phyloP scores from a whole-genome alignment of 2,888 invertebrate genomes.

The Pinctada fucata region DNA sequence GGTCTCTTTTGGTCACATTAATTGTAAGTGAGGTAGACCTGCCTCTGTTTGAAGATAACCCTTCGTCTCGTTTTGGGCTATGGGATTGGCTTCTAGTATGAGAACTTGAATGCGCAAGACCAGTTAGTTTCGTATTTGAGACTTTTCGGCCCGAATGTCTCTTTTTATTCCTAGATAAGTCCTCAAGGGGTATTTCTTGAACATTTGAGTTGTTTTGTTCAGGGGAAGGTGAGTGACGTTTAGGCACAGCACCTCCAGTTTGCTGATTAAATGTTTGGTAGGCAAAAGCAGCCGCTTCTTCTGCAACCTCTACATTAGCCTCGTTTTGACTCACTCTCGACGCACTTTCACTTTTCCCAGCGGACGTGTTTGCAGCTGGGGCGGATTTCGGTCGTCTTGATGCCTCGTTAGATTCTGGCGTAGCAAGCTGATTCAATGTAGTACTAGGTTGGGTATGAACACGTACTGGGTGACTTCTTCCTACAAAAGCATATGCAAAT shows the following conservation, averaged over 20 bases:
- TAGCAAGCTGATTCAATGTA: background rate
- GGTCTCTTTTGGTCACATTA: constrained; percentile 39
- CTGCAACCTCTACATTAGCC: constrained; percentile 61
- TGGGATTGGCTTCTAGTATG: constrained; percentile 56
- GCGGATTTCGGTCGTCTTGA: background rate
- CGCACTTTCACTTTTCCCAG: background rate
- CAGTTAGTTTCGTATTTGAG: constrained; percentile 27
- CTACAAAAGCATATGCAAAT: constrained; percentile 43
- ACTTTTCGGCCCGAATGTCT: constrained; percentile 40
- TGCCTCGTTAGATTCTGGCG: background rate
- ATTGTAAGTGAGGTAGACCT: constrained; percentile 55
- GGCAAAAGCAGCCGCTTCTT: constrained; percentile 71
- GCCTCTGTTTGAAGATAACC: constrained; percentile 34
- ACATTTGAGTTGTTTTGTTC: constrained; percentile 49
- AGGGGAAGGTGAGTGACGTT: constrained; percentile 47
- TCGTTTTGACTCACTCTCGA: constrained; percentile 13
- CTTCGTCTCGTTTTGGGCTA: constrained; percentile 61
- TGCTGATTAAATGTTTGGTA: constrained; percentile 69
- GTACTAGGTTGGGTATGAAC: constrained; percentile 20
- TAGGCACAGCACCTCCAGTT: constrained; percentile 36
- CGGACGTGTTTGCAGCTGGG: background rate
- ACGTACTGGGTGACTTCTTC: constrained; percentile 65
- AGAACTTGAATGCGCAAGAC: constrained; percentile 14
- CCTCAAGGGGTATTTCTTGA: constrained; percentile 76
- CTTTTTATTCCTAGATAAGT: constrained; percentile 66